These are phyloP conservation scores for Ophiodon elongatus DNA, from an alignment of 2,113 vertebrate genomes.

Conservation along the genomic window DNA sequence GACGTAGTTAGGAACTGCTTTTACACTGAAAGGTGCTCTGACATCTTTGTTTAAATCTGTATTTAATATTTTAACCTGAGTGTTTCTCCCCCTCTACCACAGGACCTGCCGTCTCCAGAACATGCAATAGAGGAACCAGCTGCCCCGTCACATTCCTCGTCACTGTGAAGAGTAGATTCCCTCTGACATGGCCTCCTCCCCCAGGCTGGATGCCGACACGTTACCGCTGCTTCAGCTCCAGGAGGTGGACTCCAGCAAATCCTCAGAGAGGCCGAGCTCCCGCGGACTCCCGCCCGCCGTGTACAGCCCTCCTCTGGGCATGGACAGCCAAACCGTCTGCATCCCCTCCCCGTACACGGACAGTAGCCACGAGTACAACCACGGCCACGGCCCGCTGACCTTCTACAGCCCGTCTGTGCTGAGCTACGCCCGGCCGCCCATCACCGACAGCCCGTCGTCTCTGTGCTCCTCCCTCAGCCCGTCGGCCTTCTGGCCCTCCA, in stretches of 20 bases:
- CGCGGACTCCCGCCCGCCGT: constrained; percentile 78
- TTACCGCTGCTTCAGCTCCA: constrained; percentile 85
- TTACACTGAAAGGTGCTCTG: neutral
- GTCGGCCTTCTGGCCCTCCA: constrained; percentile 85
- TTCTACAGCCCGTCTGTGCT: constrained; percentile 90
- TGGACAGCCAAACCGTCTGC: constrained; percentile 88
- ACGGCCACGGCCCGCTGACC: constrained; percentile 75
- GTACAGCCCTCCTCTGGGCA: constrained; percentile 84
- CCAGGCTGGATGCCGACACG: constrained; percentile 75
- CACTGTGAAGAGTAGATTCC: neutral
- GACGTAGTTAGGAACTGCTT: neutral
- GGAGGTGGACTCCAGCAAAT: constrained; percentile 85
- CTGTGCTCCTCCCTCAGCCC: constrained; percentile 86
- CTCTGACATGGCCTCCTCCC: constrained; percentile 81
- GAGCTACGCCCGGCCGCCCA: constrained; percentile 82
- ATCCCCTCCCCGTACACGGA: constrained; percentile 91
- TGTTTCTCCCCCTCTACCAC: neutral
- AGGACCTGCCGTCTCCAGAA: constrained; percentile 31
- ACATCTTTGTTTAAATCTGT: neutral
- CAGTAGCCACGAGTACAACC: constrained; percentile 85
- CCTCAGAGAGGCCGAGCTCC: constrained; percentile 83
- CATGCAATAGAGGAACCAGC: constrained; percentile 57
- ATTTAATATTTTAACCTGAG: neutral
- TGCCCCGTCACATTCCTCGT: neutral
- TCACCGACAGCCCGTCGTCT: constrained; percentile 76